Percentiles rank a stretch among this genome's conserved stretches.
These are phyloP conservation scores for cat (Felis catus) DNA, from an alignment of 2,113 vertebrate species.

Conservation along the genomic window F.catus_Fca126_mat1.0 CM031421.1:79637001-79637500, in stretches of 20 bases:
- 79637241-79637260: background rate
- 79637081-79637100: too few species aligned
- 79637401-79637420: background rate
- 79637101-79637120: too few species aligned
- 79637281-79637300: background rate
- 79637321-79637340: background rate
- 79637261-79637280: background rate
- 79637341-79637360: background rate
- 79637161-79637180: too few species aligned
- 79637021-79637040: too few species aligned
- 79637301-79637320: background rate
- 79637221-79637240: background rate
- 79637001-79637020: background rate
- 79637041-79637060: too few species aligned
- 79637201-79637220: too few species aligned
- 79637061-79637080: too few species aligned
- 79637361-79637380: background rate
- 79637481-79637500: background rate
- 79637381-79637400: background rate
- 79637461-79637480: background rate
- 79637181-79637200: too few species aligned
- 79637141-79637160: too few species aligned
- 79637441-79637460: background rate
- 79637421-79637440: background rate
- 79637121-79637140: too few species aligned